Base-by-base conservation (phyloP, 2,888 invertebrate species). In the Lasiommata megera region DNA sequence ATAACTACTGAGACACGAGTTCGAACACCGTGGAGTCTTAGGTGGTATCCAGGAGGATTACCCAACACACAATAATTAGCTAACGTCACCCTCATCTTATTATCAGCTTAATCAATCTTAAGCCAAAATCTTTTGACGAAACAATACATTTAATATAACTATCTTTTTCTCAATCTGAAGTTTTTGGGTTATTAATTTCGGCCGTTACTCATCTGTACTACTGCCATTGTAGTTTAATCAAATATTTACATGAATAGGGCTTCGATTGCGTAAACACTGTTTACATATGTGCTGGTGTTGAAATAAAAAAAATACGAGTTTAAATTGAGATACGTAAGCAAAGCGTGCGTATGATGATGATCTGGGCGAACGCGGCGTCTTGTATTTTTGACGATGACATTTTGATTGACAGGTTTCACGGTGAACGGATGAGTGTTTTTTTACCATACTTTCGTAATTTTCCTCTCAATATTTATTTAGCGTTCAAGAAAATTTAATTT, bases 331-430 rank as follows among this genome's bases (percentile, higher is more conserved):
- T 50, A 47, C 16, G 34, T 37, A 48, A 50, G 11, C 34, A 23
- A 23, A 23, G 47, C 37, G 23, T 37, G 23, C 23, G 50, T 23
- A 37, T 23, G 63, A 56, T 37, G 63, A 55, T 38, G 37, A 44
- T 37, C n/a, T n/a, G n/a, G 41, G 48, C 67, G 69, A 61, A 14
- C 48, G 62, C 64, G 72, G 69, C 69, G 63, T 67, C 38, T 37
- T 34, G 12, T 34, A 11, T 47, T 37, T 46, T 72, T 65, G 60
- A 69, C 67, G 75, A 67, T 79, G 79, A 78, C 82, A 78, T 74
- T 68, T 78, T 82, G 86, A 86, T 82, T 84, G 86, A 84, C 84
- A 76, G 71, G 71, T 69, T 71, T 70, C 72, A 69, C 72, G 70
- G 70, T 69, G 31, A 66, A 68, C 63, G 68, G 68, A 66, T 70